Base-by-base conservation (phyloP, 2,888 invertebrate genomes). In the Hydroisotoma schaefferi region DNA sequence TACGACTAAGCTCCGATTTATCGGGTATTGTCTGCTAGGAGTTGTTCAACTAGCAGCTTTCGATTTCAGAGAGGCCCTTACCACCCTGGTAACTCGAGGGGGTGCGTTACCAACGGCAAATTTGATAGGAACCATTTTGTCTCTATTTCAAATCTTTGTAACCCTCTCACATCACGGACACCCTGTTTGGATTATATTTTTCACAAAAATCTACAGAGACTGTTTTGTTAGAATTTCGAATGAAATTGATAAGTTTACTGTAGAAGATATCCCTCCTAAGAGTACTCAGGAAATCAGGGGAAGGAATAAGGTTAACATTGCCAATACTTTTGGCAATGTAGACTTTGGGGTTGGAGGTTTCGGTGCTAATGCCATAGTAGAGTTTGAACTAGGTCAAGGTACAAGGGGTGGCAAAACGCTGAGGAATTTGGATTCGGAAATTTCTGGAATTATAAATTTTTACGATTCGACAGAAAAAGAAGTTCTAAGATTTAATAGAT, bases 91-190 rank as follows among this genome's bases (percentile, higher is more conserved):
- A 6, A 10, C 43, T 18, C 6, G 18, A 18, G 43, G 43, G 18
- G 20, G 43, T 43, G 6, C 6, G 8, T 18, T 43, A 12, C 43
- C 43, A 6, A 18, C 18, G 6, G 6, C 18, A 8, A 43, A 43
- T 8, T 18, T 43, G 20, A 43, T 20, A 10, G 8, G 6, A 6
- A 8, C 18, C 10, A 20, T 43, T 12, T 18, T 43, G 18, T 18
- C 43, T 18, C 20, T 43, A 6, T 10, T 43, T 18, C 43, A 43
- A 18, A 43, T 43, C 43, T 18, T 18, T 43, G n/a, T 18, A 6
- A 43, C 43, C 20, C 18, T 43, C 18, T 18, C 43, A 12, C 43
- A 43, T 43, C 43, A 43, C 43, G 43, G 43, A 43, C 43, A 43
- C 18, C 43, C 43, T 6, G 18, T 43, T 43, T 43, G n/a, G 43